Conservation (phyloP, 1,140 invertebrate genomes). For the Calephelis nemesis region DNA sequence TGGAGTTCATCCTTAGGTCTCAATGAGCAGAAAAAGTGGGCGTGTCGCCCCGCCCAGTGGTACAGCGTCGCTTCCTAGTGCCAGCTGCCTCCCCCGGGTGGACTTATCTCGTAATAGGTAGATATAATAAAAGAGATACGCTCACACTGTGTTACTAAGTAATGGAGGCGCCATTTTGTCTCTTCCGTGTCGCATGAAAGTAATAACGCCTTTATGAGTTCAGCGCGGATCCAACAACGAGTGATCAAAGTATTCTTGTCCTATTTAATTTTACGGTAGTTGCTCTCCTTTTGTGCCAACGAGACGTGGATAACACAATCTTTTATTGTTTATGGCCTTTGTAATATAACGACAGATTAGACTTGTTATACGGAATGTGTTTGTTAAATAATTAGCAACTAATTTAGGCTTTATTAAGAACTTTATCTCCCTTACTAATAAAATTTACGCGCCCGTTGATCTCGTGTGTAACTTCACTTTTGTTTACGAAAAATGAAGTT, state of each 20-base stretch:
- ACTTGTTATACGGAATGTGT: not conserved
- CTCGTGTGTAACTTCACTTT: no score
- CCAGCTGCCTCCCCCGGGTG: slow-evolving; percentile 56
- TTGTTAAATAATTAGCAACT: no score
- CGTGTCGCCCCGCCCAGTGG: slow-evolving; percentile 70
- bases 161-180: slow-evolving; percentile 77
- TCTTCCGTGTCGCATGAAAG: slow-evolving; percentile 60
- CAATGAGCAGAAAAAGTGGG: slow-evolving; percentile 65
- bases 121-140: slow-evolving; percentile 73
- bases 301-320: slow-evolving; percentile 56
- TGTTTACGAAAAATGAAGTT: no score
- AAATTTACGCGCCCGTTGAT: no score
- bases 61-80: slow-evolving; percentile 51
- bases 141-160: slow-evolving; percentile 75
- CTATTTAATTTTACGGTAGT: slow-evolving; percentile 68
- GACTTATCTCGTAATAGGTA: slow-evolving; percentile 71
- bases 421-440: no score
- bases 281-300: slow-evolving; percentile 62
- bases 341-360: not conserved
- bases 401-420: no score
- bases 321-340: slow-evolving; percentile 42
- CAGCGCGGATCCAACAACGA: slow-evolving; percentile 58
- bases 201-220: slow-evolving; percentile 71
- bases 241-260: slow-evolving; percentile 67
- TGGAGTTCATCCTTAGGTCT: slow-evolving; percentile 42